Evolutionary conservation across 2,113 vertebrate genomes (phyloP).

Genomic region (Petromus typicus): DNA sequence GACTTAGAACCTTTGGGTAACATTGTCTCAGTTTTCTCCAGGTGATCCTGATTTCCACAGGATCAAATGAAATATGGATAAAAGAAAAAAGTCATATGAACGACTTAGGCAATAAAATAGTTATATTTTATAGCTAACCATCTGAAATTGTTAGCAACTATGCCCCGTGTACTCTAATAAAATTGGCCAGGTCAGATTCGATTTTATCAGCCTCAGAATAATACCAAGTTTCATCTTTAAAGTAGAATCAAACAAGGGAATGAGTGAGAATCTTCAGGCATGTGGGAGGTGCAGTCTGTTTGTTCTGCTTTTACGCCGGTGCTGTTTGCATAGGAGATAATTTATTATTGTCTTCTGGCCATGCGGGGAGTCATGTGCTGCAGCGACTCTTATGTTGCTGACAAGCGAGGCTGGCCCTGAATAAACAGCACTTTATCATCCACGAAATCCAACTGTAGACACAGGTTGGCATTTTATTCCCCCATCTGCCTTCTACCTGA

Average conservation of each 20-base stretch:
- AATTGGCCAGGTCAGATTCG: neutral
- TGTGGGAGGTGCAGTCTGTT: constrained; percentile 55
- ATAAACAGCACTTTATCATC: constrained; percentile 88
- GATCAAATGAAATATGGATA: neutral
- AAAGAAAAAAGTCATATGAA: neutral
- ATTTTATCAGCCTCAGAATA: constrained; percentile 14
- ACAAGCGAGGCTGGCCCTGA: constrained; percentile 83
- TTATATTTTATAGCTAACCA: too few relatives aligned
- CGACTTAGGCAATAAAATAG: neutral
- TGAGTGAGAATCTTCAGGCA: constrained; percentile 68
- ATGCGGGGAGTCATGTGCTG: constrained; percentile 79
- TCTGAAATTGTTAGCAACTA: neutral
- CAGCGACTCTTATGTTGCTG: constrained; percentile 75
- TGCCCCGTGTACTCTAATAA: neutral
- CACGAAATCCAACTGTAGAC: constrained; percentile 82
- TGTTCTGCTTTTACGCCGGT: constrained; percentile 73
- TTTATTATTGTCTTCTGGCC: constrained; percentile 82
- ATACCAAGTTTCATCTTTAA: constrained; percentile 29
- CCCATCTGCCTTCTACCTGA: constrained; percentile 86
- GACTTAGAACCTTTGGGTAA: neutral
- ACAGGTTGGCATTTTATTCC: constrained; percentile 82
- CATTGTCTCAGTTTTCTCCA: neutral
- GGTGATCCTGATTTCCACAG: neutral
- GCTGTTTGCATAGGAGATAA: constrained; percentile 80
- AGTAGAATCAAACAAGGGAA: constrained; percentile 37